phyloP scores from a whole-genome alignment of 2,113 vertebrate species.

The Calypte anna region DNA sequence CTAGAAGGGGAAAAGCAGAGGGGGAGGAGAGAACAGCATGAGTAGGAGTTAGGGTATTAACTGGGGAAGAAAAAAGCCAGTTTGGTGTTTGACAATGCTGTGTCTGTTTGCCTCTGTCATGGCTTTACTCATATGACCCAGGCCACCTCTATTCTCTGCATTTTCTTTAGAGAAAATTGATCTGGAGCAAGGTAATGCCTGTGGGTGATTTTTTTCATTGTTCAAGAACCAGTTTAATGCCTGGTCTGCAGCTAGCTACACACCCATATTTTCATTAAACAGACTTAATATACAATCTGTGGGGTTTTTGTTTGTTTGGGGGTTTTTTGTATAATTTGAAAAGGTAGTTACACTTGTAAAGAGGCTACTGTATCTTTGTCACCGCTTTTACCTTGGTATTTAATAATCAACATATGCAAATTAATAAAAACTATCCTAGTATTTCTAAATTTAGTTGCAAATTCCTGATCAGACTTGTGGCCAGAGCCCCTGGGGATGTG shows the following conservation, averaged over 20 bases:
- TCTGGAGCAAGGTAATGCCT: background rate
- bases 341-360: background rate
- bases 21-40: background rate
- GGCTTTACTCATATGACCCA: background rate
- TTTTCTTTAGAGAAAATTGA: background rate
- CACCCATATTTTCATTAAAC: background rate
- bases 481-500: rapidly evolving
- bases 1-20: background rate
- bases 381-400: background rate
- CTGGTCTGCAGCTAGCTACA: background rate
- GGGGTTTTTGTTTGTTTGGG: too few species aligned
- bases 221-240: background rate
- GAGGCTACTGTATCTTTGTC: background rate
- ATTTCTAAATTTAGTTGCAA: background rate
- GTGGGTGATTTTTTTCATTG: background rate
- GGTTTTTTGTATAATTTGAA: background rate
- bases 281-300: background rate
- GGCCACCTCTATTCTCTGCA: background rate
- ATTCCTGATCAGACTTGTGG: background rate
- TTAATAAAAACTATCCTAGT: background rate
- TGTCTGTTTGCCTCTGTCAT: background rate
- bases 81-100: background rate
- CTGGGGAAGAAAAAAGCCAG: background rate
- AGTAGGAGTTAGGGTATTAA: background rate
- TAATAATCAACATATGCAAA: background rate